Evolutionary conservation across 2,888 invertebrate species (phyloP).

Genomic region (Eristalis arbustorum): DNA sequence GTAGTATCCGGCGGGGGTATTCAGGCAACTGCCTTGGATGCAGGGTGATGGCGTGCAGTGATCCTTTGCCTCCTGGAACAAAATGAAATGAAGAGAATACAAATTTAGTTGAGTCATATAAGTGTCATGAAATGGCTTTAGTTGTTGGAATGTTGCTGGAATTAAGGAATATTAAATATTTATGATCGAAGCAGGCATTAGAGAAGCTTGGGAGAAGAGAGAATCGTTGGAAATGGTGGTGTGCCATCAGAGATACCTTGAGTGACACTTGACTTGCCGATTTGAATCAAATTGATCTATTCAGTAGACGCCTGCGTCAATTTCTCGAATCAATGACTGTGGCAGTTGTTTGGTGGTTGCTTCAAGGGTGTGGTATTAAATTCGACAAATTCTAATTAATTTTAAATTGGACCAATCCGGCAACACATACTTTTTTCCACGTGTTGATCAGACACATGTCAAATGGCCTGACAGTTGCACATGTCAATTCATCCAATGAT

Average conservation of each 20-base stretch:
- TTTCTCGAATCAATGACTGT: background rate
- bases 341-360: too few relatives aligned
- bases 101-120: constrained; percentile 1
- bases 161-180: background rate
- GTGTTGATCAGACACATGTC: background rate
- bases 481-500: background rate
- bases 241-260: too few relatives aligned
- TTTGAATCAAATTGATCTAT: too few relatives aligned
- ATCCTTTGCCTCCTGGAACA: constrained; percentile 88
- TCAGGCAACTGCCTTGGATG: constrained; percentile 92
- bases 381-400: too few relatives aligned
- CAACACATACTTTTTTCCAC: background rate
- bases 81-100: background rate
- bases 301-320: too few relatives aligned
- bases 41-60: constrained; percentile 95
- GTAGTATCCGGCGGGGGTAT: constrained; percentile 93
- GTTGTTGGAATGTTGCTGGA: constrained; percentile 1
- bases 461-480: background rate
- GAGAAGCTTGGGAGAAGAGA: too few relatives aligned
- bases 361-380: too few relatives aligned
- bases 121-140: background rate
- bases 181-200: background rate
- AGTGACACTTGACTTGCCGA: too few relatives aligned
- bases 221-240: background rate
- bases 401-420: too few relatives aligned